Percentiles rank a stretch among this genome's conserved stretches.
Conservation (phyloP, 2,113 vertebrate genomes). For the Penelope pileata region DNA sequence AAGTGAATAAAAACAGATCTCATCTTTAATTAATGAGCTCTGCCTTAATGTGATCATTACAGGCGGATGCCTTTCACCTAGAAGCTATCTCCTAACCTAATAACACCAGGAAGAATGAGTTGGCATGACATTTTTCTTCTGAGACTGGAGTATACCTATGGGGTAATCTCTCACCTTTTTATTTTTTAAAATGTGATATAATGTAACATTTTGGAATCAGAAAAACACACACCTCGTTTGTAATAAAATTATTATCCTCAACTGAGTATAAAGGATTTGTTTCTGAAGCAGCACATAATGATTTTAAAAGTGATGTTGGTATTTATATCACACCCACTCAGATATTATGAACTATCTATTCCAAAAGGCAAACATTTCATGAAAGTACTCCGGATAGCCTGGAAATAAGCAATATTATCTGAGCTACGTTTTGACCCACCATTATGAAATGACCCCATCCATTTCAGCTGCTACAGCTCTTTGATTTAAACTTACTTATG, state of each 20-base stretch:
- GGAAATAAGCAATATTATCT: not conserved
- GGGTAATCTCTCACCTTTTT: not conserved
- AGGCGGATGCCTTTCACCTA: slow-evolving; percentile 1
- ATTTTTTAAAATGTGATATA: slow-evolving; percentile 12
- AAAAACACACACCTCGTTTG: slow-evolving; percentile 13
- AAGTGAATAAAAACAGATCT: slow-evolving; percentile 46
- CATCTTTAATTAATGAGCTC: slow-evolving; percentile 59
- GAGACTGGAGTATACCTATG: not conserved
- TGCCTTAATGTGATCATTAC: slow-evolving; percentile 52
- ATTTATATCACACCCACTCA: not conserved
- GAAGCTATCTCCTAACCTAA: slow-evolving; percentile 22
- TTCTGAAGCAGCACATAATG: not conserved
- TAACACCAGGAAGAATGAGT: slow-evolving; percentile 37
- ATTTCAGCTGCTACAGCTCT: not conserved
- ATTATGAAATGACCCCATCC: not conserved
- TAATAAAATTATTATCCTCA: slow-evolving; percentile 13
- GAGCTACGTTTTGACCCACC: not conserved
- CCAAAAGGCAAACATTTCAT: not conserved
- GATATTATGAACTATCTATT: not conserved
- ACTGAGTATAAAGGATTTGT: not conserved
- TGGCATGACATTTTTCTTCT: slow-evolving; percentile 36
- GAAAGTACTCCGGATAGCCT: not conserved
- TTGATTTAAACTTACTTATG: not conserved
- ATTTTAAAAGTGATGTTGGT: not conserved
- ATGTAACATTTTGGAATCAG: slow-evolving; percentile 25